Evolutionary conservation across 2,888 invertebrate species (phyloP).

Genomic region (Luffia ferchaultella): DNA sequence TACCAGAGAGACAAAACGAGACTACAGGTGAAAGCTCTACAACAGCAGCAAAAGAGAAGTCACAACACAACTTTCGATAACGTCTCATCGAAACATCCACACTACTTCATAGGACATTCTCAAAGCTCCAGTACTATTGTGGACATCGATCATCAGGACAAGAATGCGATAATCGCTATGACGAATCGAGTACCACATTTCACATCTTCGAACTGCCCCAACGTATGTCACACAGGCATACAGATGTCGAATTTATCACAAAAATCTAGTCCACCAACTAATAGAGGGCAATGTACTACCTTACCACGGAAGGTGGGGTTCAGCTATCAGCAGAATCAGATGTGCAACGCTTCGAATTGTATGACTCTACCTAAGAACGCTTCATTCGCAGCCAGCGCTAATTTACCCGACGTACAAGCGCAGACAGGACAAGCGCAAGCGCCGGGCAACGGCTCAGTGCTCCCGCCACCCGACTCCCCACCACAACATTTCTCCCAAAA

Average conservation of each 20-base stretch:
- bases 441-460: conserved; percentile 44
- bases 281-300: conserved; percentile 52
- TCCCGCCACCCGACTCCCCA: conserved; percentile 45
- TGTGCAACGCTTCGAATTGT: conserved; percentile 55
- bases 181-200: conserved; percentile 58
- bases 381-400: conserved; percentile 51
- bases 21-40: conserved; percentile 77
- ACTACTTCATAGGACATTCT: conserved; percentile 79
- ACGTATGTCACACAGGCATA: conserved; percentile 68
- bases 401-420: conserved; percentile 58
- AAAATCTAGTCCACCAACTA: conserved; percentile 50
- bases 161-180: conserved; percentile 60
- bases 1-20: conserved; percentile 82
- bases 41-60: conserved; percentile 76
- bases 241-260: conserved; percentile 61
- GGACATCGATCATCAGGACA: conserved; percentile 82
- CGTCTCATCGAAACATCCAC: conserved; percentile 75
- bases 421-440: conserved; percentile 51
- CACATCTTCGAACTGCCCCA: conserved; percentile 53
- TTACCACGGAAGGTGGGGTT: conserved; percentile 58
- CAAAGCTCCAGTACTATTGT: conserved; percentile 86
- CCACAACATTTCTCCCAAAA: conserved; percentile 56
- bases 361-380: conserved; percentile 72
- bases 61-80: conserved; percentile 63
- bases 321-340: conserved; percentile 47